These are phyloP conservation scores for Acrobeloides nanus DNA, from an alignment of 2,888 invertebrate genomes.

Conservation along the genomic window DNA sequence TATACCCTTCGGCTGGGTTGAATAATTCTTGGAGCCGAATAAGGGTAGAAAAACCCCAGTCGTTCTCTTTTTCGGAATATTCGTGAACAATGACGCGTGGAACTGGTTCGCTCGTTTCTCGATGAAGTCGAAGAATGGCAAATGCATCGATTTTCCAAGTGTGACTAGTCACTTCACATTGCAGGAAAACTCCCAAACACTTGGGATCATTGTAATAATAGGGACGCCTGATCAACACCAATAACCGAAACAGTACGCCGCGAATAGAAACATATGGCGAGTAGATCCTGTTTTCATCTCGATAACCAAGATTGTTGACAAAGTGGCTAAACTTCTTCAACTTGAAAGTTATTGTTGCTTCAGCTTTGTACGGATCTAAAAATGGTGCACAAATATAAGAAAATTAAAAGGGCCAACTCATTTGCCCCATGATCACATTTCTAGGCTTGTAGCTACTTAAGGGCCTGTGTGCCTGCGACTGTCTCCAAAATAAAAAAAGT, in stretches of 20 bases:
- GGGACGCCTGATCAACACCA: too few relatives aligned
- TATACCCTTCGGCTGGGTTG: constrained; percentile 77
- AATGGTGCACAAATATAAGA: too few relatives aligned
- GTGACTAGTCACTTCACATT: constrained; percentile 67
- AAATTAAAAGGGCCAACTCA: too few relatives aligned
- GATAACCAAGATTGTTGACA: constrained; percentile 56
- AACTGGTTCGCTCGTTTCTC: constrained; percentile 29
- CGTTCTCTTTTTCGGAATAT: constrained; percentile 83
- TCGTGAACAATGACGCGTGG: constrained; percentile 72
- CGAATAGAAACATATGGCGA: constrained; percentile 76
- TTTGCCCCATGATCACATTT: too few relatives aligned
- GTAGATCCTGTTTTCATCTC: constrained; percentile 54
- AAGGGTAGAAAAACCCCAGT: constrained; percentile 77
- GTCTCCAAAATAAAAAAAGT: too few relatives aligned
- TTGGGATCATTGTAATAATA: too few relatives aligned
- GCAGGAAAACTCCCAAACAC: constrained; percentile 64
- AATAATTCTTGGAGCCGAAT: constrained; percentile 19
- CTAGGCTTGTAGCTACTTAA: too few relatives aligned
- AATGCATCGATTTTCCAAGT: constrained; percentile 92
- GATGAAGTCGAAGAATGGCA: constrained; percentile 71
- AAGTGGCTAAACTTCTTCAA: constrained; percentile 81
- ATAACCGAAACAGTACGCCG: constrained; percentile 90
- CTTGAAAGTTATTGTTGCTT: constrained; percentile 80
- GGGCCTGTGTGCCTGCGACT: too few relatives aligned
- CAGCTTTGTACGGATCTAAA: constrained; percentile 78